Evolutionary conservation across 2,888 invertebrate species (phyloP), one percentile per base, ranked within the genome.

Genomic region (Balanococcus diminutus): DNA sequence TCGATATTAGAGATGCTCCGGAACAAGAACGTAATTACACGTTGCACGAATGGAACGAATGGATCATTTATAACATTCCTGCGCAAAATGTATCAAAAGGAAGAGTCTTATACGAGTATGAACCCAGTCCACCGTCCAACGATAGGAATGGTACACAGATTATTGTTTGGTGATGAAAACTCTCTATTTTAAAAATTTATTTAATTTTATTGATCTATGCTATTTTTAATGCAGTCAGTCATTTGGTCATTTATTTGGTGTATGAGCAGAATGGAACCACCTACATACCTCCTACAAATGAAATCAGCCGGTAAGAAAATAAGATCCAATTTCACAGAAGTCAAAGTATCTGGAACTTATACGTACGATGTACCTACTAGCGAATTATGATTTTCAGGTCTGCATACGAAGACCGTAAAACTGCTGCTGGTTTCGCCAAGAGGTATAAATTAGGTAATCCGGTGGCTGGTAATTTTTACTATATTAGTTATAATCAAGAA

Each of bases 391-490:
- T 32, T 28, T 67, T n/a, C 32, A 75, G 75, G 75, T 16, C 6
- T 0, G 75, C 32, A 75, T 75, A n/a, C 75, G 32, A 75, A 56
- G 93, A 90, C 0, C 90, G 91, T 25, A 93, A 92, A 89, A 94
- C 95, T 2, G 93, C 95, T 82, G 92, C 90, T 82, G 92, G 92
- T 36, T 95, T 98, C 88, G 96, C 96, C 0, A 92, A 92, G 87
- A 96, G 96, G 89, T 94, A 98, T 90, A 92, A 93, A 1, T 91
- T 98, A 16, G 96, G 95, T 0, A 90, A 93, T 82, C 96, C 97
- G 0, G 91, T 97, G 22, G 96, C 96, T 85, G 97, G 96, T 19
- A 98, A 97, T 90, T 94, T 96, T 89, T 97, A 94, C 89, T 94
- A 95, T 89, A 96, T 97, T 0, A 93, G 96, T 89, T 97, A 92